A percentile compares a stretch with the other conserved stretches of the same genome.
phyloP scores from a whole-genome alignment of 2,888 invertebrate genomes.

The Drosophila prostipennis region DNA sequence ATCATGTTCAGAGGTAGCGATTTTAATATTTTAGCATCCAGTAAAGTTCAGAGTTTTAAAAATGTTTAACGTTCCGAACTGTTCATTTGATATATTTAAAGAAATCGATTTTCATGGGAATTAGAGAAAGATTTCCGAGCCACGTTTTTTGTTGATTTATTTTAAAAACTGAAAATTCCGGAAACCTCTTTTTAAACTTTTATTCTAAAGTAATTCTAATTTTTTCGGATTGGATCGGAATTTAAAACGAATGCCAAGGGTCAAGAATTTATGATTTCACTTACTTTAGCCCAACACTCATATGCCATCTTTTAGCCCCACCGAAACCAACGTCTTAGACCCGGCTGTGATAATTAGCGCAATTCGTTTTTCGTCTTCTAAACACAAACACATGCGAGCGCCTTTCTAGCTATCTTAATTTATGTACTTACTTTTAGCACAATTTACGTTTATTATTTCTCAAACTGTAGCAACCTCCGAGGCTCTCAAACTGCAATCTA shows the following conservation, averaged over 20 bases:
- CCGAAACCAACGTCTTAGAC: slow-evolving; percentile 81
- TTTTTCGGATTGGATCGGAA: background rate
- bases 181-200: too few species aligned
- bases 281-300: background rate
- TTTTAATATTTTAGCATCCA: too few species aligned
- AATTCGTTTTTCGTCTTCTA: slow-evolving; percentile 66
- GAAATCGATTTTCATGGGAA: too few species aligned
- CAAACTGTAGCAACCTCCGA: slow-evolving; percentile 52
- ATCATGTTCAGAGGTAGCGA: too few species aligned
- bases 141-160: too few species aligned
- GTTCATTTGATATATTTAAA: too few species aligned
- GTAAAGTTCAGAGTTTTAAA: too few species aligned
- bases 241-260: background rate
- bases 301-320: slow-evolving; percentile 24
- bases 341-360: slow-evolving; percentile 84
- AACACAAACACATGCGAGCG: slow-evolving; percentile 36
- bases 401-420: slow-evolving; percentile 30
- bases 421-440: slow-evolving; percentile 38
- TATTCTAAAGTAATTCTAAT: too few species aligned
- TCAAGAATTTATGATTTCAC: background rate
- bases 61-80: too few species aligned
- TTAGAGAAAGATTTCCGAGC: too few species aligned
- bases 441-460: slow-evolving; percentile 42
- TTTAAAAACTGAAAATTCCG: too few species aligned
- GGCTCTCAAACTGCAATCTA: slow-evolving; percentile 57